Conservation (phyloP, 2,113 vertebrate species). For the Equus quagga region DNA sequence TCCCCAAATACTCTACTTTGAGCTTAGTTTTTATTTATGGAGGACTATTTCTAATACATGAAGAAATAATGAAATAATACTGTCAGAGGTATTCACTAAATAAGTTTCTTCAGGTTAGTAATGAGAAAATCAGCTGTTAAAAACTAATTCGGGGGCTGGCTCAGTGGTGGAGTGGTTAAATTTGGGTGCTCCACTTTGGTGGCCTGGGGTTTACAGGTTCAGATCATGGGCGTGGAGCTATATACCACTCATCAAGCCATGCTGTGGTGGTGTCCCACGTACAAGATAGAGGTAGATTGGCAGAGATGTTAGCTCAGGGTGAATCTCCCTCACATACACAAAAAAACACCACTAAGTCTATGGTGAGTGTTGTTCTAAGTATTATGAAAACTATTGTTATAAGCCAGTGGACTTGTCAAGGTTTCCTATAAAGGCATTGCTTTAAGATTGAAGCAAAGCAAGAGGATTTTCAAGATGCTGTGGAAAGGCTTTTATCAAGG, state of each 20-base stretch:
- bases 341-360: neutral
- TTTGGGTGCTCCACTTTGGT: too few relatives aligned
- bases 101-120: neutral
- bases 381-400: neutral
- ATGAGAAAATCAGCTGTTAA: neutral
- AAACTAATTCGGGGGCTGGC: neutral
- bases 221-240: too few relatives aligned
- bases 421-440: rapidly evolving
- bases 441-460: neutral
- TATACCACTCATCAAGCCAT: too few relatives aligned
- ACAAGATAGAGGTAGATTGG: too few relatives aligned
- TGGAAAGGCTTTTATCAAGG: neutral
- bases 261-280: too few relatives aligned
- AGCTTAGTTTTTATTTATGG: neutral
- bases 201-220: too few relatives aligned
- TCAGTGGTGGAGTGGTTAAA: too few relatives aligned
- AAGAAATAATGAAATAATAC: neutral
- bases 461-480: neutral
- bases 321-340: too few relatives aligned
- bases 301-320: too few relatives aligned
- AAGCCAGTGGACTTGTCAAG: neutral
- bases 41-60: neutral
- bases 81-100: neutral
- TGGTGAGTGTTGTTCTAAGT: neutral
- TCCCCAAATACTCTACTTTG: neutral